Evolutionary conservation across 2,113 vertebrate genomes (phyloP), one percentile per base, ranked within the genome.

Genomic region (Picathartes gymnocephalus): DNA sequence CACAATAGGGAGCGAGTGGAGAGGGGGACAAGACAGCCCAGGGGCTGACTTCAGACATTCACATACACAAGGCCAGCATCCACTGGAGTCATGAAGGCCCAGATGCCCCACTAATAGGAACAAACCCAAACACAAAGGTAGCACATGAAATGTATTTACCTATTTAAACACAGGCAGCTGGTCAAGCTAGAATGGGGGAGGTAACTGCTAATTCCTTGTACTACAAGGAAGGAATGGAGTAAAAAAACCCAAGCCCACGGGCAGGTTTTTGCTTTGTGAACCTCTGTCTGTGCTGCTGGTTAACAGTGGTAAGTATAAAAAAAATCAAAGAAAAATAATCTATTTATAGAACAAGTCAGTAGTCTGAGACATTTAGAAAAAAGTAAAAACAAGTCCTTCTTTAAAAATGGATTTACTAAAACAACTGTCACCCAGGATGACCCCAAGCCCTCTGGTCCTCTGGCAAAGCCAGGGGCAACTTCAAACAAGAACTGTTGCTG

Each of bases 291-390:
- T 97, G 97, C 95, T 98, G 98, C 97, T 98, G 97, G 97, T 98
- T 96, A 98, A 98, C 97, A 98, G 97, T 98, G 98, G 98, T 98
- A 98, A 98, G 98, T 98, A 98, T 98, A 97, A 97, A 97, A 97
- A 98, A 98, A 98, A 86, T 96, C 98, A 98, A 98, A 97, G 97
- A 98, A 98, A 98, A 98, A 98, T 98, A 98, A 98, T 98, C 97
- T 98, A 98, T 98, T 98, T 98, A 97, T 98, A 98, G 97, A 98
- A 98, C 97, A 98, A 97, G 97, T 98, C 98, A 98, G 98, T 98
- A 98, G 98, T 98, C 97, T 98, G 98, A 98, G 97, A 98, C 98
- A 98, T 97, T 98, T 98, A 98, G 98, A 98, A 98, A 98, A 98
- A 98, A 98, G 98, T 98, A 98, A 98, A 98, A 98, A 98, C 98